Evolutionary conservation across 2,113 vertebrate genomes (phyloP).

Genomic region (Chitala chitala): DNA sequence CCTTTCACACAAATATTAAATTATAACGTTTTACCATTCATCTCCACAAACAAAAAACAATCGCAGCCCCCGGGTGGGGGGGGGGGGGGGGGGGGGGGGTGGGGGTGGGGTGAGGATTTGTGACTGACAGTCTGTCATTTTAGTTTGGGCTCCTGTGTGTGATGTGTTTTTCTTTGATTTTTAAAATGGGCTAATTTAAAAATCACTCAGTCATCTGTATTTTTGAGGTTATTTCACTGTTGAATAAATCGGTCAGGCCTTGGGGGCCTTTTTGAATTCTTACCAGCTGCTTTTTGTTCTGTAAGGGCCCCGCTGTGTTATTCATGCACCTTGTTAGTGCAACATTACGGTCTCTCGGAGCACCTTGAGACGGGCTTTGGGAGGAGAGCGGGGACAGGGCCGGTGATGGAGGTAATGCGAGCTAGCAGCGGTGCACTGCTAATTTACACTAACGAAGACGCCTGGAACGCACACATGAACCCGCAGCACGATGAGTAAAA

Average conservation of each 20-base stretch:
- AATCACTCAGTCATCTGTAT: constrained; percentile 48
- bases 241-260: constrained; percentile 62
- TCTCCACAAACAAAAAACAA: too few relatives aligned
- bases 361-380: not conserved
- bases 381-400: not conserved
- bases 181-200: constrained; percentile 41
- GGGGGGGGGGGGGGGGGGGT: too few relatives aligned
- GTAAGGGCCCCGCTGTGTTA: not conserved
- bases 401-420: not conserved
- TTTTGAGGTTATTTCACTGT: constrained; percentile 56
- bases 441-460: too few relatives aligned
- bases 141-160: too few relatives aligned
- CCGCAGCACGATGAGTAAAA: not conserved
- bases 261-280: constrained; percentile 44
- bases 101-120: too few relatives aligned
- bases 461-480: not conserved
- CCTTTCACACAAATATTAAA: too few relatives aligned
- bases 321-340: not conserved
- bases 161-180: constrained; percentile 41
- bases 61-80: too few relatives aligned
- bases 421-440: too few relatives aligned
- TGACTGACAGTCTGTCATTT: too few relatives aligned
- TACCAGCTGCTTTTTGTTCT: constrained; percentile 17
- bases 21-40: too few relatives aligned
- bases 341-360: not conserved